Evolutionary conservation across 1,140 invertebrate species (phyloP).

Genomic region (Drosophila punjabiensis): DNA sequence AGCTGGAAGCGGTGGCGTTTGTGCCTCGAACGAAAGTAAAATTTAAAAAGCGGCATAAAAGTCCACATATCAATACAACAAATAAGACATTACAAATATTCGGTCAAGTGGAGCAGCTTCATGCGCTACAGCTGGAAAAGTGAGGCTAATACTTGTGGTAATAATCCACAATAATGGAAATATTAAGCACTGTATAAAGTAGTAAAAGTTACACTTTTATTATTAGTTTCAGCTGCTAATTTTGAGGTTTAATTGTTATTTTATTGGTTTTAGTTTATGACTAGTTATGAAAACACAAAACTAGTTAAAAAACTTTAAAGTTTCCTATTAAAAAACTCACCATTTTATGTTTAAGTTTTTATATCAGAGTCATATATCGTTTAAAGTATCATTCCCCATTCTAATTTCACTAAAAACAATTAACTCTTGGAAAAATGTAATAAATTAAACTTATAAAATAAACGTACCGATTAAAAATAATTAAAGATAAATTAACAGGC

Average conservation of each 20-base stretch:
- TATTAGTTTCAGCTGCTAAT: neutral
- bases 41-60: slow-evolving; percentile 68
- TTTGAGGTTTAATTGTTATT: neutral
- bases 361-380: neutral
- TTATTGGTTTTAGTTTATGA: neutral
- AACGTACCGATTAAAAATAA: neutral
- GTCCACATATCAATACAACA: slow-evolving; percentile 55
- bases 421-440: neutral
- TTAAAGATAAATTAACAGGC: neutral
- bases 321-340: neutral
- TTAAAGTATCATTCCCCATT: neutral
- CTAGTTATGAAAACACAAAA: too few species aligned
- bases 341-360: neutral
- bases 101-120: slow-evolving; percentile 26
- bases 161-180: neutral
- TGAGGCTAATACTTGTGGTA: neutral
- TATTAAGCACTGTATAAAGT: neutral
- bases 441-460: neutral
- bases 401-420: neutral
- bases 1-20: slow-evolving; percentile 56
- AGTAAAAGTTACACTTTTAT: neutral
- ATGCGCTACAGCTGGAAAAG: slow-evolving; percentile 29
- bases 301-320: neutral
- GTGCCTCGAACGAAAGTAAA: slow-evolving; percentile 73
- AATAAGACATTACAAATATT: slow-evolving; percentile 38